Percentiles rank a stretch among this genome's conserved stretches.
These are phyloP conservation scores for Epinotia ramella DNA, from an alignment of 2,888 invertebrate species.

Conservation along the genomic window DNA sequence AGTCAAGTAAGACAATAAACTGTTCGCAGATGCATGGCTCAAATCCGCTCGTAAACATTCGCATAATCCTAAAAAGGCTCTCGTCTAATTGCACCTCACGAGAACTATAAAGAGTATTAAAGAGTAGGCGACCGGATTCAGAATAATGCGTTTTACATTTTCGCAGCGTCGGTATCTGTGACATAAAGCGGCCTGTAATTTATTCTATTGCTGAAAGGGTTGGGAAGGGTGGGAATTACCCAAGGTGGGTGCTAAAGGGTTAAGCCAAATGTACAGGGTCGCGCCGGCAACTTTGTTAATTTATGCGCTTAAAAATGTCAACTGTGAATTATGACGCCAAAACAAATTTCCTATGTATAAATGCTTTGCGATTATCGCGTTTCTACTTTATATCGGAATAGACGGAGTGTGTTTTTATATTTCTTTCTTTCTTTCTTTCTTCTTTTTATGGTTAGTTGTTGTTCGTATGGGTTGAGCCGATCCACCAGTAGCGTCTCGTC, in stretches of 20 bases:
- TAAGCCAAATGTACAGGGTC: constrained; percentile 84
- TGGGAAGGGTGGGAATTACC: constrained; percentile 84
- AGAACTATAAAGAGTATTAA: constrained; percentile 78
- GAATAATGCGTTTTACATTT: constrained; percentile 85
- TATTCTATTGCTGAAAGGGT: constrained; percentile 86
- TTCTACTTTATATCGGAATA: constrained; percentile 30
- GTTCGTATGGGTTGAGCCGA: not conserved
- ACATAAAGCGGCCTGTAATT: constrained; percentile 85
- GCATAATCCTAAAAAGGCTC: constrained; percentile 79
- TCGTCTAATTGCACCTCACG: constrained; percentile 79
- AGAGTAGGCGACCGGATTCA: constrained; percentile 80
- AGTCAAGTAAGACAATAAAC: constrained; percentile 50
- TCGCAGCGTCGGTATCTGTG: constrained; percentile 82
- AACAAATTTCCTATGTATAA: constrained; percentile 82
- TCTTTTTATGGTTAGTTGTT: not conserved
- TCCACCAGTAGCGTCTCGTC: not conserved
- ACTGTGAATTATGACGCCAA: constrained; percentile 84
- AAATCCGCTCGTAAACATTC: constrained; percentile 70
- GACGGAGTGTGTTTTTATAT: not conserved
- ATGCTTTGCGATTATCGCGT: constrained; percentile 62
- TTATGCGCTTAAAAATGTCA: constrained; percentile 86
- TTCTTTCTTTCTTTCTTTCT: no score
- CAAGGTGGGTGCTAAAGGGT: constrained; percentile 86
- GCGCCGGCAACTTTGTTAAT: constrained; percentile 84
- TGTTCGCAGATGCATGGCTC: constrained; percentile 62